phyloP scores from a whole-genome alignment of 2,797 vertebrate species.

The Gila robusta region DNA sequence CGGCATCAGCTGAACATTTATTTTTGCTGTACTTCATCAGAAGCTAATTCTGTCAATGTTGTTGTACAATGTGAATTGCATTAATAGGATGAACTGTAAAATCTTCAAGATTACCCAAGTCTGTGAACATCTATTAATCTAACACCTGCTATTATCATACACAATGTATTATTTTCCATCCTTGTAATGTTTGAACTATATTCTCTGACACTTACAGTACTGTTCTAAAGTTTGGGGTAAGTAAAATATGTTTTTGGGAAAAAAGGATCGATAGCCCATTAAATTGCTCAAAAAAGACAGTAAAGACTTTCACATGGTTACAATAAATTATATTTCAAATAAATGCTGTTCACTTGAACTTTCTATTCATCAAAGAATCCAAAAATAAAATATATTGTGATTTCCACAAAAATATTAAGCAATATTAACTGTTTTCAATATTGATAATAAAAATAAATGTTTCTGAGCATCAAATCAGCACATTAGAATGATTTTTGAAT shows the following conservation, averaged over 20 bases:
- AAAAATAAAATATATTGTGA: not conserved
- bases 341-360: not conserved
- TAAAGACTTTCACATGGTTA: not conserved
- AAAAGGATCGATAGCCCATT: not conserved
- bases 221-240: not conserved
- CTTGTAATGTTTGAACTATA: not conserved
- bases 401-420: not conserved
- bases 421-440: not conserved
- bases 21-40: constrained; percentile 5
- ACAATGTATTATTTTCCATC: not conserved
- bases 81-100: not conserved
- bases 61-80: not conserved
- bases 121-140: not conserved
- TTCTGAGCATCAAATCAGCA: not conserved
- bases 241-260: not conserved
- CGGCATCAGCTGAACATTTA: constrained; percentile 24
- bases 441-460: not conserved
- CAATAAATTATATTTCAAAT: not conserved
- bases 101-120: not conserved
- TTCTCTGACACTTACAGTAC: not conserved
- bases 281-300: not conserved
- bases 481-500: not conserved
- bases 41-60: not conserved
- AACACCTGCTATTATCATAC: not conserved
- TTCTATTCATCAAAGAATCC: not conserved